Evolutionary conservation across 2,888 invertebrate genomes (phyloP), one percentile per base, ranked within the genome.

Genomic region (Liposcelis brunnea): DNA sequence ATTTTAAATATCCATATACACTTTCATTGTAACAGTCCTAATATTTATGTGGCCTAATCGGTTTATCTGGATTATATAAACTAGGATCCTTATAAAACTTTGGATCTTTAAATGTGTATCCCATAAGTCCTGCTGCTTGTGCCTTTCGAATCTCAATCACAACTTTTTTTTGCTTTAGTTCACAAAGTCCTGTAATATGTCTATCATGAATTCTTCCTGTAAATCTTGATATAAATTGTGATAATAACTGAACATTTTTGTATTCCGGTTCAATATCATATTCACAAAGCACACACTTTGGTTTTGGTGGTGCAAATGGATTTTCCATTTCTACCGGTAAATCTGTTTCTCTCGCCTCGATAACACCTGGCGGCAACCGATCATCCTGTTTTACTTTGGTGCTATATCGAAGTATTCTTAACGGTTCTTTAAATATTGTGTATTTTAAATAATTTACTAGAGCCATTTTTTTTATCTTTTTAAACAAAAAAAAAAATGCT

Each of bases 181-280:
- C 72, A 59, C 97, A 98, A 36, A 98, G 70, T 1, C 97, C 91
- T 3, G 97, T 98, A 35, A 97, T 85, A 56, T 95, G 86, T 45
- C 81, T 73, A 0, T 86, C 89, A 60, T 94, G 97, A 49, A 94
- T 75, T 52, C 80, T 72, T 1, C 97, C 97, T 0, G 97, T 95
- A 59, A 84, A 90, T 0, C 89, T 81, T 31, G 95, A 97, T 58
- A 95, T 84, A 63, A 98, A 98, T 61, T 97, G 95, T 0, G 91
- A 89, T 4, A 98, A 64, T 2, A 98, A 63, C 54, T 86, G 76
- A 1, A 80, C 76, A 64, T 98, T 98, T 64, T 94, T 95, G 58
- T 87, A 94, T 61, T 89, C 74, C 0, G 89, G 80, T 1, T 70
- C 70, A n/a, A 94, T 77, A 31, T 81, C 73, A 49, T 81, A 61